Conservation (phyloP, 2,888 invertebrate species). For the Oasisia sp. region DNA sequence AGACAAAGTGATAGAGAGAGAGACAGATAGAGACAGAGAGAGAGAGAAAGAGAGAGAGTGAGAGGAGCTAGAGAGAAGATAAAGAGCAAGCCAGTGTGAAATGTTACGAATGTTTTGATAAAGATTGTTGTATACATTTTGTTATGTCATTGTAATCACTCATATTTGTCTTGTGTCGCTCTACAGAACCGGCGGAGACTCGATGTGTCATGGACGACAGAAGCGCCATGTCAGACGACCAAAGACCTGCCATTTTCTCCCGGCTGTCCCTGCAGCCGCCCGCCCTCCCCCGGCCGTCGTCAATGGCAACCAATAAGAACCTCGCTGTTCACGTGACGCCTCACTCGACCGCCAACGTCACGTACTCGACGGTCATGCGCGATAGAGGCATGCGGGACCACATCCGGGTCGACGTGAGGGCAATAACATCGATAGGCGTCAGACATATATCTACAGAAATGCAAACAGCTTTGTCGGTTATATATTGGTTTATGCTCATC, state of each 20-base stretch:
- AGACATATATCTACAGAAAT: neutral
- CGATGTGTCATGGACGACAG: neutral
- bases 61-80: no score
- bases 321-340: neutral
- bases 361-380: neutral
- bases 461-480: neutral
- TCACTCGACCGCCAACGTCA: neutral
- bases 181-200: neutral
- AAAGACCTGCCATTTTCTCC: neutral
- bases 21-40: no score
- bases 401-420: neutral
- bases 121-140: neutral
- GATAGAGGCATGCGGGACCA: neutral
- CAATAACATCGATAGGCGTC: neutral
- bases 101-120: no score
- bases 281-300: neutral
- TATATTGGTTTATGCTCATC: neutral
- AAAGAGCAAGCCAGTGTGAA: no score
- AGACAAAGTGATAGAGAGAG: no score
- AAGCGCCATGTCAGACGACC: neutral
- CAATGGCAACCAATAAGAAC: slow-evolving; percentile 6
- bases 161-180: neutral
- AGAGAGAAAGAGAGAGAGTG: no score
- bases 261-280: neutral
- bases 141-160: neutral